phyloP scores from a whole-genome alignment of 2,113 vertebrate genomes.

The Phoenicopterus ruber region DNA sequence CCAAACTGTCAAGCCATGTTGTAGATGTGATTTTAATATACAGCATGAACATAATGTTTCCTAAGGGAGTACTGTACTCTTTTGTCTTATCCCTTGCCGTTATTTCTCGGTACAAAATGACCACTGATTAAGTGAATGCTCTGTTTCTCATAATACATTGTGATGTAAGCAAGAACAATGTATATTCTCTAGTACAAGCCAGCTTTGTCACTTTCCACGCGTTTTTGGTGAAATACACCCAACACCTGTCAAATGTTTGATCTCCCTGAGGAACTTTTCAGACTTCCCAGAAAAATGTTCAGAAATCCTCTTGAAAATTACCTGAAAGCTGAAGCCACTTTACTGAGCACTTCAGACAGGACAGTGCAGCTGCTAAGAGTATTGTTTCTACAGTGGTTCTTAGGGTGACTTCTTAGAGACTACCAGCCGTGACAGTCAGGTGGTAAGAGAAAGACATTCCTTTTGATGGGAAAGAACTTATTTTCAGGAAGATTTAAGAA shows the following conservation, averaged over 20 bases:
- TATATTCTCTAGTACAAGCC: not conserved
- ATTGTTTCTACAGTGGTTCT: not conserved
- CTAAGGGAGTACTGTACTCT: not conserved
- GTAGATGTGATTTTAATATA: not conserved
- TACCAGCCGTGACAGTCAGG: not conserved
- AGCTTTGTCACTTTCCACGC: not conserved
- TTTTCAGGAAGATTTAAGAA: not conserved
- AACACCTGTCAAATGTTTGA: not conserved
- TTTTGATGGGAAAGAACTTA: not conserved
- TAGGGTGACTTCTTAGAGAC: not conserved
- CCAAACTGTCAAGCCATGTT: not conserved
- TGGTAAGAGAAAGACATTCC: not conserved
- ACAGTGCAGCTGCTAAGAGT: not conserved
- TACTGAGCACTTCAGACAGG: not conserved
- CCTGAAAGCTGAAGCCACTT: not conserved
- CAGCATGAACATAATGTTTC: not conserved
- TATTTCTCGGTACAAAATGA: constrained; percentile 1
- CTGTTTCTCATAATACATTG: not conserved
- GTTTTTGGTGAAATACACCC: not conserved
- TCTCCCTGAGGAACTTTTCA: not conserved
- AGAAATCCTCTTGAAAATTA: not conserved
- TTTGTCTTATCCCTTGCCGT: constrained; percentile 9
- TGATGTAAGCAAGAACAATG: not conserved
- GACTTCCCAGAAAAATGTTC: not conserved
- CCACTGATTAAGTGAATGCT: not conserved